A percentile compares a stretch with the other conserved stretches of the same genome.
phyloP scores from a whole-genome alignment of 2,888 invertebrate genomes.

The Taphrorychus bicolor region DNA sequence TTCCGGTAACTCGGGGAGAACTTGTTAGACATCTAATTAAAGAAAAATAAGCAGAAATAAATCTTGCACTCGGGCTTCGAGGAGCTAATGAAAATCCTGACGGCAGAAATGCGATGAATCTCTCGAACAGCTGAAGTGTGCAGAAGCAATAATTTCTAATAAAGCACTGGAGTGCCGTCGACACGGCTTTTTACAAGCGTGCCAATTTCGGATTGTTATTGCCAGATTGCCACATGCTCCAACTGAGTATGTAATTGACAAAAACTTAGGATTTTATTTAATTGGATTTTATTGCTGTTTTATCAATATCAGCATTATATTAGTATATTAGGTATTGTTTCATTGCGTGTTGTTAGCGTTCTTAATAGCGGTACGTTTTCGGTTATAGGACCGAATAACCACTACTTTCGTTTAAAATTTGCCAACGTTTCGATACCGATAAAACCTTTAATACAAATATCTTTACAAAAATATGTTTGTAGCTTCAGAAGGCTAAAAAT shows the following conservation, averaged over 20 bases:
- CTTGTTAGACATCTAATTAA: conserved; percentile 25
- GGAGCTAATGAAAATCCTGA: conserved; percentile 37
- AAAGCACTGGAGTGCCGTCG: conserved; percentile 33
- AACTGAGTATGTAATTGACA: background rate
- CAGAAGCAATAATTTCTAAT: conserved; percentile 38
- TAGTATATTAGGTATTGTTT: too few species aligned
- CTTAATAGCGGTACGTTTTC: too few species aligned
- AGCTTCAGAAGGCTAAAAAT: too few species aligned
- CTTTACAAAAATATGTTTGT: too few species aligned
- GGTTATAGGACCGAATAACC: too few species aligned
- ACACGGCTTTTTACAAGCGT: conserved; percentile 29
- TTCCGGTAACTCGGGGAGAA: background rate
- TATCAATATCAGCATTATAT: too few species aligned
- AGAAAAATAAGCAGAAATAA: conserved; percentile 26
- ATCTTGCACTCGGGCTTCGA: conserved; percentile 19
- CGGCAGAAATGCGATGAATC: conserved; percentile 35
- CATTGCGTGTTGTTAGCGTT: too few species aligned
- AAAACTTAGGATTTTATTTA: background rate
- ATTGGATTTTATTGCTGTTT: background rate
- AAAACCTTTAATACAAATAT: too few species aligned
- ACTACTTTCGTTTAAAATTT: too few species aligned
- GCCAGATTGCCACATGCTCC: conserved; percentile 19
- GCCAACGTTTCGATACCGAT: too few species aligned
- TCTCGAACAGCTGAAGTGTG: conserved; percentile 37
- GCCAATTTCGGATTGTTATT: conserved; percentile 31